Conservation (phyloP, 2,113 vertebrate genomes). For the Alethe diademata region DNA sequence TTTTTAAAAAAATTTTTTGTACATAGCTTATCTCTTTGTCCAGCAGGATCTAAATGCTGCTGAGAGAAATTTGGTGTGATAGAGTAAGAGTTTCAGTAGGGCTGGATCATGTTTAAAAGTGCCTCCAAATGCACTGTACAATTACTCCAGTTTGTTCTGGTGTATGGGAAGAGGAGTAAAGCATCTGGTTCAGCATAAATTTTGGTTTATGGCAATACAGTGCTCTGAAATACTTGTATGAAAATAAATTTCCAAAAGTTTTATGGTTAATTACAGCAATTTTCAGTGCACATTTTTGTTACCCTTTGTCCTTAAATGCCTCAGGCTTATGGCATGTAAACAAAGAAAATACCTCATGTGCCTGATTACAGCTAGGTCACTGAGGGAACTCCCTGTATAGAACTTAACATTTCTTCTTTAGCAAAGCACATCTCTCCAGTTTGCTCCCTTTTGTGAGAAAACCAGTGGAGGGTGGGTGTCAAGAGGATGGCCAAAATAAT, state of each 20-base stretch:
- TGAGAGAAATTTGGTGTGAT: neutral
- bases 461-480: neutral
- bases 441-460: neutral
- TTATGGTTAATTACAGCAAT: slow-evolving; percentile 26
- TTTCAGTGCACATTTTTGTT: neutral
- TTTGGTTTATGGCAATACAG: neutral
- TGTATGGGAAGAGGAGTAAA: neutral
- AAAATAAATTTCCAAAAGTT: slow-evolving; percentile 50
- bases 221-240: slow-evolving; percentile 21
- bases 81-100: neutral
- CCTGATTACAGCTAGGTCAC: neutral
- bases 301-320: neutral
- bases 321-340: neutral
- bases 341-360: neutral
- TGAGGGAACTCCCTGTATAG: neutral
- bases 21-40: neutral
- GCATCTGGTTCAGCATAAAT: neutral
- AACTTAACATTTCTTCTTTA: neutral
- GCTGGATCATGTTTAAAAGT: neutral
- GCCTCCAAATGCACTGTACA: neutral
- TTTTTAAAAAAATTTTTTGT: neutral
- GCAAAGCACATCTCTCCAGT: neutral
- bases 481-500: neutral
- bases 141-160: neutral
- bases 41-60: neutral